Evolutionary conservation across 2,888 invertebrate genomes (phyloP), one percentile per base, ranked within the genome.

Genomic region (Melanchra persicariae): DNA sequence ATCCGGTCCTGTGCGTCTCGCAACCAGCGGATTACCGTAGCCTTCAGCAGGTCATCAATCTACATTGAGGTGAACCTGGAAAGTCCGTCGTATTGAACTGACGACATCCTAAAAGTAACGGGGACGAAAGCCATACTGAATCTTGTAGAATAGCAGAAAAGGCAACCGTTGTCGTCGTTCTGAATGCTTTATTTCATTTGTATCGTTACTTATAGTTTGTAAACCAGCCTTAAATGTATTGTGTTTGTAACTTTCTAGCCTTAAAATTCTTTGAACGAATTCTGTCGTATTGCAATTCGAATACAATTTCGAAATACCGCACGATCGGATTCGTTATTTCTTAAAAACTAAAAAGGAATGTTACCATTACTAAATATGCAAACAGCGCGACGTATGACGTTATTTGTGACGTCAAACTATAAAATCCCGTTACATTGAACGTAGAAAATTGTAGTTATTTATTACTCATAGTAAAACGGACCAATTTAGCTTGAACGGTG

Each of bases 321-420:
- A 76, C 81, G 70, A 45, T 19, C 17, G 19, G 10, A 22, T 49
- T 55, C 15, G 43, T 70, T 54, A 24, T 70, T 62, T 52, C 40
- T 49, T 22, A 59, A 60, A 58, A 47, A 12, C 19, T 5, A 0
- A 47, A 52, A 63, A 37, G 24, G 49, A 75, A 63, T 59, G 22
- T 22, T 17, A 34, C n/a, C 17, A 1, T 55, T 40, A n/a, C 34
- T 22, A n/a, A 52, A n/a, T 37, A 79, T 61, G 47, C 17, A 0
- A 24, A 24, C 22, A 40, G 6, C 7, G 45, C 12, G 12, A 61
- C 1, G 3, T 17, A 58, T 70, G 81, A 70, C 64, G 77, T 65
- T 12, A 62, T 10, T 0, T 4, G 9, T 77, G 65, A 79, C 78
- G 82, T 81, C 51, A 77, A 49, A 19, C 26, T 47, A 60, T 63